Base-by-base conservation (phyloP, 2,888 invertebrate species). In the Sinotaia quadrata region DNA sequence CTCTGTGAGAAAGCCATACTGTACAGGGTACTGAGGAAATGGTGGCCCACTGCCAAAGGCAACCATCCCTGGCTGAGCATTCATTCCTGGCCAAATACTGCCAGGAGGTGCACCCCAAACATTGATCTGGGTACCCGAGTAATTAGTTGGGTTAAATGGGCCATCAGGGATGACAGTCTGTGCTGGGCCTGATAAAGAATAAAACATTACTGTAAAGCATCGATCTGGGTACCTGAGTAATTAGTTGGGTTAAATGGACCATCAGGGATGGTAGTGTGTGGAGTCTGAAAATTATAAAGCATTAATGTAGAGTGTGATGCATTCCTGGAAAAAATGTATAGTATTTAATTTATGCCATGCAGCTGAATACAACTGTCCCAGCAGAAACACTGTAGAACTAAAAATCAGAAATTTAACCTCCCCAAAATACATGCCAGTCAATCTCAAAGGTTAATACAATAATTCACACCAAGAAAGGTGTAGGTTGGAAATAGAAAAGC, bases 61-160 rank as follows among this genome's bases (percentile, higher is more conserved):
- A 0, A 79, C 78, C 21, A 63, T 70, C 1, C 80, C 78, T 27
- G 70, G 66, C 54, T 71, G 71, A 10, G 74, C 73, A 61, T 72
- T 72, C 69, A 77, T 68, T 7, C 75, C 75, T 12, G 81, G 81
- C 63, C 75, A 76, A 0, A 76, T 74, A 4, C 77, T 75, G 1
- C 75, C 73, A 4, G 85, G 84, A 7, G 84, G 77, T 2, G 79
- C 81, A 15, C 88, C 88, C 86, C 87, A 88, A 37, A 88, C 82
- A 78, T 88, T 88, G 58, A 88, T 84, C 81, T 88, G 88, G 15
- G 88, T 88, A 1, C 88, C 88, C 21, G 87, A 85, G 75, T 88
- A 87, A 75, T 88, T 88, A 24, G 85, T 84, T 5, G 88, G 87
- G 72, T 87, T 84, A 69, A 86, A 84, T 0, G 86, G 84, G 21